Base-by-base conservation (phyloP, 1,140 invertebrate genomes). In the Lepidotrigona ventralis region DNA sequence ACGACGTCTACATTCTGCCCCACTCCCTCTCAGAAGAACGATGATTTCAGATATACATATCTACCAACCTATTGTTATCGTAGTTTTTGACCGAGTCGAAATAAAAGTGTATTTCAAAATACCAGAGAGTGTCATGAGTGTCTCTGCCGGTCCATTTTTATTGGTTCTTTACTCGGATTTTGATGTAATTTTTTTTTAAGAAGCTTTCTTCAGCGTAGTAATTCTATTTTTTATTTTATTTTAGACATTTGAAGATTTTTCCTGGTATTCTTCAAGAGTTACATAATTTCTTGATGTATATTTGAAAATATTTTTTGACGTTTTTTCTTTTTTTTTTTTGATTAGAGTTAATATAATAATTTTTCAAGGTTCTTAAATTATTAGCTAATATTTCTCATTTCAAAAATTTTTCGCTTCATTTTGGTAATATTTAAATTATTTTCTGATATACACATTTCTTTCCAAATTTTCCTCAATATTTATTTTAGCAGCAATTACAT, bases 41-140 rank as follows among this genome's bases (percentile, higher is more conserved):
- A 92, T 93, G 86, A 93, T 93, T 93, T 93, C 91, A 86, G 88
- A 93, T 92, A 92, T 91, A 94, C 93, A 94, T 94, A 94, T 94
- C 92, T 92, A 93, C 90, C 89, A 89, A 92, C 89, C 90, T 93
- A 93, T 93, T 94, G 93, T 94, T 94, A 94, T 91, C 90, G 92
- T 94, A 94, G 93, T 93, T 94, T 93, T 94, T 94, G 92, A 94
- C 92, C 90, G 90, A 93, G 91, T 93, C 93, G 90, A 94, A 94
- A 92, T 89, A 90, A 91, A 93, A 93, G 82, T 93, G 93, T 93
- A 94, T 94, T 94, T 94, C 90, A 93, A 93, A 93, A 89, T 93
- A 93, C 85, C 70, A 88, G 33, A 23, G 64, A 79, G 19, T 4
- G 51, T 46, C 39, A 39, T 54, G 72, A 56, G 1, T 77, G 26